Percentiles rank a stretch among this genome's conserved stretches.
These are phyloP conservation scores for Cyanoderma ruficeps DNA, from an alignment of 2,113 vertebrate genomes.

Conservation along the genomic window DNA sequence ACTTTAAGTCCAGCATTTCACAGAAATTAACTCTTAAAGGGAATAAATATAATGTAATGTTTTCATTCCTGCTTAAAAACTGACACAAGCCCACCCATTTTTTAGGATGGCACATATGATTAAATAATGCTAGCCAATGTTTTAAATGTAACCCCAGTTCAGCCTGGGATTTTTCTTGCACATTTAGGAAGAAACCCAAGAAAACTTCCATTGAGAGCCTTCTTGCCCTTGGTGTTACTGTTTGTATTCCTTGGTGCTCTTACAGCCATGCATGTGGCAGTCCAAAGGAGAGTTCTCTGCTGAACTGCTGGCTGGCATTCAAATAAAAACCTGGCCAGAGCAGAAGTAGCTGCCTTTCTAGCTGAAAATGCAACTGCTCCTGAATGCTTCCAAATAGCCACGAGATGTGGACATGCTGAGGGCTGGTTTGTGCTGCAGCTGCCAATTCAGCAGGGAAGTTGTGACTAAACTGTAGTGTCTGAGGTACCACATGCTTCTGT, in stretches of 20 bases:
- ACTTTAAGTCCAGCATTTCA: neutral
- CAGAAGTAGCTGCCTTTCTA: neutral
- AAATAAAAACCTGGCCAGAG: neutral
- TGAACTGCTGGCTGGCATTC: neutral
- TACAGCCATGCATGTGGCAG: neutral
- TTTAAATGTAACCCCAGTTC: neutral
- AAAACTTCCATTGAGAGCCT: neutral
- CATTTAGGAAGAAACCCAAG: neutral
- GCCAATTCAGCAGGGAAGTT: neutral
- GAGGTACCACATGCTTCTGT: neutral
- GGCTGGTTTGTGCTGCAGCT: neutral
- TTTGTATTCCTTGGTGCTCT: neutral
- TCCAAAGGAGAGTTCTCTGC: neutral
- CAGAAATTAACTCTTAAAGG: neutral
- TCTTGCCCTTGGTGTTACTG: neutral
- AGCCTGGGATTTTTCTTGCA: neutral
- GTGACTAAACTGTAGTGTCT: neutral
- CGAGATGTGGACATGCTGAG: neutral
- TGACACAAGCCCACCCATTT: neutral
- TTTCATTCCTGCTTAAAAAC: neutral
- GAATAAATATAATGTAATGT: neutral
- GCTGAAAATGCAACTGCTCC: neutral
- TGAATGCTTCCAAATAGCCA: rapidly evolving
- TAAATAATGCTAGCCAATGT: neutral
- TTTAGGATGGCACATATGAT: neutral